Evolutionary conservation across 2,113 vertebrate species (phyloP).

Genomic region (Chaetodon trifascialis): DNA sequence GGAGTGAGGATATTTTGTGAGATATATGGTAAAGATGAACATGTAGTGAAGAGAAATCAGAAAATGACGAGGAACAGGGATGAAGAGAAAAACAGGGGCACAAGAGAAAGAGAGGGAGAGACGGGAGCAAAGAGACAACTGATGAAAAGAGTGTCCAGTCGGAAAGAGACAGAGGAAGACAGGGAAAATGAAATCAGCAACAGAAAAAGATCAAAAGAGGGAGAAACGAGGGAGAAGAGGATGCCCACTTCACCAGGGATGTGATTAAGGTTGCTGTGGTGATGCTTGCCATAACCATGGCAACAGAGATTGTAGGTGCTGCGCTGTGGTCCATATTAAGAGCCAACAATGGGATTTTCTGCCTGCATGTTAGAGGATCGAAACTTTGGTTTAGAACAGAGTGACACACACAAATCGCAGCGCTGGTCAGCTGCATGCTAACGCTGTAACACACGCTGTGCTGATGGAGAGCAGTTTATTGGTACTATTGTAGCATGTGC

Average conservation of each 20-base stretch:
- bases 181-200: not conserved
- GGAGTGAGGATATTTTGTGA: not conserved
- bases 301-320: constrained; percentile 34
- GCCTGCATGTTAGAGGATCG: not conserved
- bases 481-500: too few species aligned
- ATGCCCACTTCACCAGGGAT: constrained; percentile 40
- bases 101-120: not conserved
- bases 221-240: constrained; percentile 14
- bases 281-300: constrained; percentile 55
- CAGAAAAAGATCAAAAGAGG: not conserved
- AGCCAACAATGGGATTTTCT: constrained; percentile 30
- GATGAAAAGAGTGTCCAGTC: not conserved
- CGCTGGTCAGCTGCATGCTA: not conserved
- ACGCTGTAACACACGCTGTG: not conserved
- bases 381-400: too few species aligned
- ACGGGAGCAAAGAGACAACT: not conserved
- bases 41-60: not conserved
- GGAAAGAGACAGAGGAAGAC: not conserved
- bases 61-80: not conserved
- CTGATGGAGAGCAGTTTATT: too few species aligned
- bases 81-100: not conserved
- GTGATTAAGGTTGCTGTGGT: constrained; percentile 50
- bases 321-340: constrained; percentile 6
- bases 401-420: not conserved
- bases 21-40: not conserved